These are phyloP conservation scores for Meloidogyne floridensis DNA, from an alignment of 1,140 invertebrate genomes.

Conservation along the genomic window DNA sequence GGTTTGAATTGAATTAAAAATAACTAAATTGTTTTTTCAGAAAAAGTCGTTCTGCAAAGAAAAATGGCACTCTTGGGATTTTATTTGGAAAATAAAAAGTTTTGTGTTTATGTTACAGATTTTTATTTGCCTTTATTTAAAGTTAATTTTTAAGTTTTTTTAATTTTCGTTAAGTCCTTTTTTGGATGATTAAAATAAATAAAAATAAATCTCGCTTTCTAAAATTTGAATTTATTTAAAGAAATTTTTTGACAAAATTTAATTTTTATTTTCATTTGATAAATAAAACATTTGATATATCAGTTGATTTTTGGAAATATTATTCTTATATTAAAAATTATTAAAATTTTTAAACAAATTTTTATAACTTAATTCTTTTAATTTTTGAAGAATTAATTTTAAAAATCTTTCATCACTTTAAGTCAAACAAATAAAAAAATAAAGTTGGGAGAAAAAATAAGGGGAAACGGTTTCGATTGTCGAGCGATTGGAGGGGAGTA, in stretches of 20 bases:
- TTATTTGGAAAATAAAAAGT: not conserved
- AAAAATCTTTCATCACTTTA: conserved; percentile 9
- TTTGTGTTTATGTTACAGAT: not conserved
- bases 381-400: not conserved
- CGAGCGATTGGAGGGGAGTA: not conserved
- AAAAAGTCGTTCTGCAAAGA: not conserved
- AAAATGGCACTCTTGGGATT: not conserved
- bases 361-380: not conserved
- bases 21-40: no score
- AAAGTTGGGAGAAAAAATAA: not conserved
- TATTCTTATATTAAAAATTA: not conserved
- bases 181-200: not conserved
- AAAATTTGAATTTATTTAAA: not conserved
- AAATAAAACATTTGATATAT: no score
- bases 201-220: no score
- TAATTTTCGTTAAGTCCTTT: not conserved
- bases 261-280: not conserved
- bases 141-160: not conserved
- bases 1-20: no score
- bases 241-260: not conserved
- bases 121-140: not conserved
- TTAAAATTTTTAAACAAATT: not conserved
- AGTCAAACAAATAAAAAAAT: not conserved
- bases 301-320: not conserved
- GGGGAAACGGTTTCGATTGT: not conserved